These are phyloP conservation scores for Melinaea menophilus DNA, from an alignment of 2,888 invertebrate species.

Conservation along the genomic window DNA sequence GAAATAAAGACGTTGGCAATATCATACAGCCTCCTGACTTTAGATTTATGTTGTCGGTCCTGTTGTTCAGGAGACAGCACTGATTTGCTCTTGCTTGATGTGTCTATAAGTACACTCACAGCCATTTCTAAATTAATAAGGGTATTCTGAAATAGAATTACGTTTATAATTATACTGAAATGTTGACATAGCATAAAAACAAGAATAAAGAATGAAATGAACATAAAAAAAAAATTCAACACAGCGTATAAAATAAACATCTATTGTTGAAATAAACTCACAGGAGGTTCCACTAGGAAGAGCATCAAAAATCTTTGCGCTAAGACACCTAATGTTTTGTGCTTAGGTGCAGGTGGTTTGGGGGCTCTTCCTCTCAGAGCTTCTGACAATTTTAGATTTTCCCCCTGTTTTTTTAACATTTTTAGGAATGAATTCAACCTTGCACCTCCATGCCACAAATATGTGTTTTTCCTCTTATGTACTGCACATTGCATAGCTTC, in stretches of 20 bases:
- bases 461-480: slow-evolving; percentile 81
- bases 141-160: slow-evolving; percentile 69
- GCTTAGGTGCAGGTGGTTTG: slow-evolving; percentile 75
- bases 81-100: slow-evolving; percentile 68
- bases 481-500: slow-evolving; percentile 85
- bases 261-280: slow-evolving; percentile 48
- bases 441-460: slow-evolving; percentile 83
- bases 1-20: slow-evolving; percentile 88
- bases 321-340: slow-evolving; percentile 82
- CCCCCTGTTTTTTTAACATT: slow-evolving; percentile 79
- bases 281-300: slow-evolving; percentile 81
- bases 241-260: background rate
- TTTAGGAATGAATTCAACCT: slow-evolving; percentile 78
- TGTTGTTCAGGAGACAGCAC: slow-evolving; percentile 71
- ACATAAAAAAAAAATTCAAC: too few species aligned
- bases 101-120: slow-evolving; percentile 80
- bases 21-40: slow-evolving; percentile 85
- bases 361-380: slow-evolving; percentile 71
- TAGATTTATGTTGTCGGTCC: slow-evolving; percentile 80
- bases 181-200: background rate
- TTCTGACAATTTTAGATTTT: slow-evolving; percentile 71
- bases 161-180: background rate
- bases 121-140: slow-evolving; percentile 82
- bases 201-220: background rate
- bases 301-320: slow-evolving; percentile 85